These are phyloP conservation scores for Entosphenus tridentatus DNA, from an alignment of 2,113 vertebrate species.

Conservation along the genomic window DNA sequence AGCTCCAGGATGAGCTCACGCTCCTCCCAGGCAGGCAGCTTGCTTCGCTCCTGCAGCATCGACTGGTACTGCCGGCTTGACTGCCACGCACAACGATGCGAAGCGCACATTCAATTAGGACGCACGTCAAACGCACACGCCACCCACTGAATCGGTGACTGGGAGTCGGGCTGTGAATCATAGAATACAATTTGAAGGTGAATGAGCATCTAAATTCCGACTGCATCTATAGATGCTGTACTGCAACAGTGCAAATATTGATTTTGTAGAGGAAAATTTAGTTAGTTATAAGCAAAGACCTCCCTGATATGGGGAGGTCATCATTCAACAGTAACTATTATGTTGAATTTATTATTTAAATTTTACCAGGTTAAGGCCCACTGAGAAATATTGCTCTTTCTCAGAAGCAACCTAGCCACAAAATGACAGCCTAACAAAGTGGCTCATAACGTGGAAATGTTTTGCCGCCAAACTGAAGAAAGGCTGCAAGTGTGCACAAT, in stretches of 20 bases:
- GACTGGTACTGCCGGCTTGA: slow-evolving; percentile 45
- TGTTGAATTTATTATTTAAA: too few species aligned
- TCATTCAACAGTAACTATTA: too few species aligned
- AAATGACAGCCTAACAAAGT: too few species aligned
- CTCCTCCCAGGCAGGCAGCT: slow-evolving; percentile 68
- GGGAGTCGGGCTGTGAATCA: background rate
- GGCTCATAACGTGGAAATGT: background rate
- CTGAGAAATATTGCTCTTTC: too few species aligned
- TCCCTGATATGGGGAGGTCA: too few species aligned
- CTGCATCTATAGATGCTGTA: background rate
- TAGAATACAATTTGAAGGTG: background rate
- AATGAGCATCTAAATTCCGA: background rate
- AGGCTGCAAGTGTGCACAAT: background rate
- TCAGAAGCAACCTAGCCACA: too few species aligned
- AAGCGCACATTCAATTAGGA: background rate
- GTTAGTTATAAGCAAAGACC: too few species aligned
- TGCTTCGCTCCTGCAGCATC: slow-evolving; percentile 58
- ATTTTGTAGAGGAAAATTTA: background rate
- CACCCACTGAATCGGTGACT: background rate
- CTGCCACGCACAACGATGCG: slow-evolving; percentile 20
- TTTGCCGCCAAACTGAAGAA: background rate
- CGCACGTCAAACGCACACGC: background rate
- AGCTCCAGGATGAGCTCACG: slow-evolving; percentile 40
- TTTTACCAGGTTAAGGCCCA: too few species aligned
- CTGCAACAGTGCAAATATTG: background rate